A percentile compares a stretch with the other conserved stretches of the same genome.
phyloP scores from a whole-genome alignment of 1,140 invertebrate genomes.

The Mya arenaria region DNA sequence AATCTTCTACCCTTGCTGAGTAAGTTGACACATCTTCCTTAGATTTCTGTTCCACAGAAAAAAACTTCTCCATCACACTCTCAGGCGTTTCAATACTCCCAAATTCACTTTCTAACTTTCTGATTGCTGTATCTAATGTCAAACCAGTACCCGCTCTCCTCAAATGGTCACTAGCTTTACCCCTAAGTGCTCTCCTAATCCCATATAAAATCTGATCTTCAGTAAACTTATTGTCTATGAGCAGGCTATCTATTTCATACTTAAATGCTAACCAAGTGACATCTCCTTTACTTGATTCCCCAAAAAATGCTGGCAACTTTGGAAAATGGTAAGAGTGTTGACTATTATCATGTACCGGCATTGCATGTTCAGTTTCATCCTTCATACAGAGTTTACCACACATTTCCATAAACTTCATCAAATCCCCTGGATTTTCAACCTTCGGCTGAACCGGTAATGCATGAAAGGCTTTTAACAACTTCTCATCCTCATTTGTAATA shows the following conservation, averaged over 20 bases:
- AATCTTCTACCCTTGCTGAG: too few relatives aligned
- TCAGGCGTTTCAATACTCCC: constrained; percentile 4
- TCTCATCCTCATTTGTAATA: too few relatives aligned
- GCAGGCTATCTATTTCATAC: neutral
- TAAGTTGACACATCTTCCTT: too few relatives aligned
- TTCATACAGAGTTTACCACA: too few relatives aligned
- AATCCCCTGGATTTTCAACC: too few relatives aligned
- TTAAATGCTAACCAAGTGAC: neutral
- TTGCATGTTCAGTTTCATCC: too few relatives aligned
- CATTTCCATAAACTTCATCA: too few relatives aligned
- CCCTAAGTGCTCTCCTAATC: constrained; percentile 3
- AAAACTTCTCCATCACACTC: too few relatives aligned
- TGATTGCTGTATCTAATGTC: constrained; percentile 20
- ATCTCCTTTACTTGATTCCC: neutral
- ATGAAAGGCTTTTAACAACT: too few relatives aligned
- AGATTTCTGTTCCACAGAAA: too few relatives aligned
- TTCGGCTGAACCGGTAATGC: too few relatives aligned
- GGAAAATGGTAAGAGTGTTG: neutral
- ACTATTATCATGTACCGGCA: too few relatives aligned
- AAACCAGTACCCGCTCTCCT: neutral
- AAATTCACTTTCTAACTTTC: constrained; percentile 1
- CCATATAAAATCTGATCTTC: constrained; percentile 19
- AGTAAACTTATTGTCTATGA: neutral
- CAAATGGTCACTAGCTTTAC: constrained; percentile 1
- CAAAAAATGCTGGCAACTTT: neutral